These are phyloP conservation scores for Drosophila flavopinicola DNA, from an alignment of 2,888 invertebrate genomes.

Conservation along the genomic window DNA sequence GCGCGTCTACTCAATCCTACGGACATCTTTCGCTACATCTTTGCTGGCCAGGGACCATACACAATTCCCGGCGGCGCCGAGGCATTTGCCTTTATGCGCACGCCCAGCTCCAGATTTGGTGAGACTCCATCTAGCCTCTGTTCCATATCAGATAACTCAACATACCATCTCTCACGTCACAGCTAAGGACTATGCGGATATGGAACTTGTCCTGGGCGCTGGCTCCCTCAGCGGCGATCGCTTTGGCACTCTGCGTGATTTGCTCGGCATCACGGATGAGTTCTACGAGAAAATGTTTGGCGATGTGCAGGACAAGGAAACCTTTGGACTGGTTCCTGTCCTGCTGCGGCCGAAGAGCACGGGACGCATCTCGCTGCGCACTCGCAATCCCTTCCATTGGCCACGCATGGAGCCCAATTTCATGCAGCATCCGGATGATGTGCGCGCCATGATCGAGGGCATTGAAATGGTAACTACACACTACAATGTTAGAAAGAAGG, in stretches of 20 bases:
- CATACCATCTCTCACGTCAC: neutral
- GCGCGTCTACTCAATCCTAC: conserved; percentile 85
- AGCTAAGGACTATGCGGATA: conserved; percentile 88
- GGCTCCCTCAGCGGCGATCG: conserved; percentile 91
- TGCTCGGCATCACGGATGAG: conserved; percentile 86
- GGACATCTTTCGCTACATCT: conserved; percentile 87
- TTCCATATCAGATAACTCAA: neutral
- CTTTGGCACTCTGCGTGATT: conserved; percentile 87
- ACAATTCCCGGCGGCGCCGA: conserved; percentile 92
- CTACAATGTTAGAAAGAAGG: too few relatives aligned
- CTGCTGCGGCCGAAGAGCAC: conserved; percentile 90
- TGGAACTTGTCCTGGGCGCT: conserved; percentile 92
- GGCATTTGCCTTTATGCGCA: conserved; percentile 90
- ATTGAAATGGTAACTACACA: conserved; percentile 87
- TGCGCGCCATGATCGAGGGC: conserved; percentile 90
- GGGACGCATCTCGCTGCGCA: conserved; percentile 89
- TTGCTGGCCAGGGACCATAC: conserved; percentile 88
- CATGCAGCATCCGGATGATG: conserved; percentile 89
- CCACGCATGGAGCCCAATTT: conserved; percentile 94
- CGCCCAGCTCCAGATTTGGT: conserved; percentile 86
- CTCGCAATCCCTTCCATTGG: conserved; percentile 89
- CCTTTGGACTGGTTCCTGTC: conserved; percentile 90
- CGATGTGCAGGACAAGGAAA: conserved; percentile 83
- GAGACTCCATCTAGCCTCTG: conserved; percentile 3
- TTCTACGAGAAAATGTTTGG: conserved; percentile 84